Percentiles rank a stretch among this genome's conserved stretches.
Evolutionary conservation across 2,113 vertebrate genomes (phyloP).

Genomic region (Dryoscopus gambensis): DNA sequence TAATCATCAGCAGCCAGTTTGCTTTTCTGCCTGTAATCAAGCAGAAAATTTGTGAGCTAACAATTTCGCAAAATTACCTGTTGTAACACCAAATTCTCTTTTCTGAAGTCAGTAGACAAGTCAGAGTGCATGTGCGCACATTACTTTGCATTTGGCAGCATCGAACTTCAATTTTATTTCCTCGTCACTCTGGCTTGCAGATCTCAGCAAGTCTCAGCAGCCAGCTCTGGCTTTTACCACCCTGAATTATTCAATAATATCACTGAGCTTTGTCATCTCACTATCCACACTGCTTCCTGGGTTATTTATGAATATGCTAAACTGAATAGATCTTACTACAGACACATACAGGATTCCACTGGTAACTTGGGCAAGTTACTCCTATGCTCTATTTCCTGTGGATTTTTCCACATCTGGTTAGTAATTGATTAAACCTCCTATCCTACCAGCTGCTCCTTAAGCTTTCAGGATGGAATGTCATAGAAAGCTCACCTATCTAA

Average conservation of each 20-base stretch:
- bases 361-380: not conserved
- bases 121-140: not conserved
- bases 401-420: not conserved
- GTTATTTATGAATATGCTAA: not conserved
- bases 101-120: not conserved
- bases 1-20: not conserved
- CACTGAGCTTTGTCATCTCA: not conserved
- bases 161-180: not conserved
- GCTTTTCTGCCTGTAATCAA: not conserved
- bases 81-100: not conserved
- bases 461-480: not conserved
- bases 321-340: not conserved
- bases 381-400: not conserved
- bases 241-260: constrained; percentile 8
- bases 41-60: not conserved
- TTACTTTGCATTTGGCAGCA: not conserved
- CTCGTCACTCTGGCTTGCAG: not conserved
- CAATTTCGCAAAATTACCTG: not conserved
- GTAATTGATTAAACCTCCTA: not conserved
- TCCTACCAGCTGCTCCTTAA: not conserved
- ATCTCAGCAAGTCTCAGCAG: not conserved
- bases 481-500: not conserved
- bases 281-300: not conserved
- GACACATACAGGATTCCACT: not conserved
- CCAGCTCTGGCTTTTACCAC: not conserved